Conservation (phyloP, 2,888 invertebrate genomes). For the Temnothorax unifasciatus region DNA sequence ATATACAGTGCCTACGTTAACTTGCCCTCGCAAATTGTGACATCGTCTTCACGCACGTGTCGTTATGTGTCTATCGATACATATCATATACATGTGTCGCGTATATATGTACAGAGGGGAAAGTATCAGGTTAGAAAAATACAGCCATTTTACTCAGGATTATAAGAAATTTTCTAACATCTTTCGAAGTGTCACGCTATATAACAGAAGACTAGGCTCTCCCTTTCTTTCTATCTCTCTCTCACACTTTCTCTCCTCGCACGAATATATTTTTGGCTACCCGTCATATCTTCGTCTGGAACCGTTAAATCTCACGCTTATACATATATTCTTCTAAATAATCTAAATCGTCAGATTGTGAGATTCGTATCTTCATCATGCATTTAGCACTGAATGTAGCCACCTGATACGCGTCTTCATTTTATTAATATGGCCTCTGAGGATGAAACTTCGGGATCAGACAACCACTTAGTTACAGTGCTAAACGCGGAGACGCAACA, state of each 20-base stretch:
- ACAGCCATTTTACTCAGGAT: conserved; percentile 83
- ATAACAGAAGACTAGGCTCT: conserved; percentile 69
- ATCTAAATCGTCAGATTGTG: not conserved
- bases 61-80: conserved; percentile 48
- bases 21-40: conserved; percentile 45
- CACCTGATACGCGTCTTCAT: not conserved
- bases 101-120: conserved; percentile 79
- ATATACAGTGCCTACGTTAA: conserved; percentile 66
- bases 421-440: conserved; percentile 9
- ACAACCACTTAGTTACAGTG: not conserved
- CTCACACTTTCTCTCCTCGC: conserved; percentile 12
- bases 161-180: conserved; percentile 80
- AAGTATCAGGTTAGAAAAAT: conserved; percentile 85
- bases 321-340: not conserved
- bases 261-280: conserved; percentile 68
- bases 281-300: conserved; percentile 20
- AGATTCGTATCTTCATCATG: not conserved
- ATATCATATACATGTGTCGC: conserved; percentile 60
- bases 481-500: not conserved
- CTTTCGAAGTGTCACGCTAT: conserved; percentile 65
- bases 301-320: not conserved
- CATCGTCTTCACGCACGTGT: conserved; percentile 29
- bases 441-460: conserved; percentile 6
- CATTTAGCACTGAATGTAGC: conserved; percentile 6
- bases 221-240: conserved; percentile 22